Base-by-base conservation (phyloP, 2,888 invertebrate genomes). In the Octonoba sinensis region DNA sequence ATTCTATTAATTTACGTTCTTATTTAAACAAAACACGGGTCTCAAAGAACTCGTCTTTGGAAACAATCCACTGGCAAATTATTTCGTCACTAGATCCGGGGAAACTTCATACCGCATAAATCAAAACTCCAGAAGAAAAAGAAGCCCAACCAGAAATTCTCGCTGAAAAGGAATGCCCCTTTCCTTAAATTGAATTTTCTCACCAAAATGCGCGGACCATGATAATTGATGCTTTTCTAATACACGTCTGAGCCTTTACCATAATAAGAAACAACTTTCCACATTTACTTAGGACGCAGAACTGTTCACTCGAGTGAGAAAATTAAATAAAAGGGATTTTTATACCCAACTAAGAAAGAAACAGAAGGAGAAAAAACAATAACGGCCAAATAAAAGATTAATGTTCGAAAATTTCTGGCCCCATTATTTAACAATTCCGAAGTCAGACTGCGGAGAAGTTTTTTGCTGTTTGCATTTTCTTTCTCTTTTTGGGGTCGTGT, bases 151-250 rank as follows among this genome's bases (percentile, higher is more conserved):
- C 69, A 18, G n/a, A 59, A 60, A 46, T 64, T 44, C 36, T 36
- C 36, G 36, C 36, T 36, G 44, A 44, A 70, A 70, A 54, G 66
- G 62, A 64, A 70, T 69, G 51, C 44, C 54, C 44, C 20, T 54
- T 65, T 49, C 44, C 46, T 20, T 64, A 82, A 82, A 82, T 82
- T 82, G 65, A 82, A 82, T 82, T 82, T 70, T 59, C 59, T 65
- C 49, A 18, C 36, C 71, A 64, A 73, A 81, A 67, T 79, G 27
- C 49, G 62, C 20, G 49, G 47, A 18, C 70, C 36, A 75, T 82
- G 81, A 82, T 82, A 82, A 82, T 82, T 82, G 81, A 82, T 82
- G 81, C 81, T 65, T 75, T 75, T 75, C 81, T 82, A 82, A 82
- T 82, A 70, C 74, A 62, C 70, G 59, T 36, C 64, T 69, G 67